These are phyloP conservation scores for Tachycineta bicolor DNA, from an alignment of 2,113 vertebrate species.

Conservation along the genomic window DNA sequence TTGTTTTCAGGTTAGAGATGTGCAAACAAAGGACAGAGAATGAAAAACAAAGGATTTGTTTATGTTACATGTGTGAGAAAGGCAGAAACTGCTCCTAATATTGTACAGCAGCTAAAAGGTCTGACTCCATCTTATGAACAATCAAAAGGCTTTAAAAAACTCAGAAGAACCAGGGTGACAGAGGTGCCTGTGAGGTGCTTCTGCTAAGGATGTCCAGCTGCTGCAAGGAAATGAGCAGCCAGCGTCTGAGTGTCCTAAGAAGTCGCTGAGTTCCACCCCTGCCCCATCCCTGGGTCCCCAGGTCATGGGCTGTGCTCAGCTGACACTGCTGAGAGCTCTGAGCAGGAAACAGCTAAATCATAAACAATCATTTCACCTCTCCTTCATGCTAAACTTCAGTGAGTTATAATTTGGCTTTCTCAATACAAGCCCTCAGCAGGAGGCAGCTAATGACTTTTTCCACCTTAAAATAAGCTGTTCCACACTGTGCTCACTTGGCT, in stretches of 20 bases:
- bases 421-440: constrained; percentile 28
- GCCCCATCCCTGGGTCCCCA: not conserved
- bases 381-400: constrained; percentile 8
- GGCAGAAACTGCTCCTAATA: no score
- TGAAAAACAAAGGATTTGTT: no score
- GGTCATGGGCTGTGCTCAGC: not conserved
- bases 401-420: constrained; percentile 18
- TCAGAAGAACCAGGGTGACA: no score
- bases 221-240: not conserved
- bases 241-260: not conserved
- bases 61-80: no score
- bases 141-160: no score
- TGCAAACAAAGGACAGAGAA: no score
- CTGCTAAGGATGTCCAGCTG: not conserved
- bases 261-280: not conserved
- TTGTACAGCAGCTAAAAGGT: no score
- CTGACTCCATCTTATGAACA: no score
- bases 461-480: constrained; percentile 53
- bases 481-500: constrained; percentile 11
- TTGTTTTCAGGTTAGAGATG: no score
- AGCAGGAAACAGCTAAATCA: constrained; percentile 10
- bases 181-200: not conserved
- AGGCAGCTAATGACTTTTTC: constrained; percentile 48
- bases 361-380: constrained; percentile 37
- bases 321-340: not conserved